Base-by-base conservation (phyloP, 2,113 vertebrate genomes). In the Epinephelus fuscoguttatus region DNA sequence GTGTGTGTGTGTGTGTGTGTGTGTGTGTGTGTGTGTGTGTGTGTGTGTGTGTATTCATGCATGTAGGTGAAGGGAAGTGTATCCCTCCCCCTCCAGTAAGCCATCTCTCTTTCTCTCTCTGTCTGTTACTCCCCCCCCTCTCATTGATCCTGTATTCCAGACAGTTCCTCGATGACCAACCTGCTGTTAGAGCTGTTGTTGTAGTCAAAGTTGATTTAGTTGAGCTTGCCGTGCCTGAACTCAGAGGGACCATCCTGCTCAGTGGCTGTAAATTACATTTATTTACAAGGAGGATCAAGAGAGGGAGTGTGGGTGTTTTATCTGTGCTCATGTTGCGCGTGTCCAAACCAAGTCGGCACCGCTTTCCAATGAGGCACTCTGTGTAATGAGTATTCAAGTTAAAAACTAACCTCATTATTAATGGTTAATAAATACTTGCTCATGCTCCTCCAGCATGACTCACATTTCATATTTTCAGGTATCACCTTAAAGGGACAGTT, bases 191-290 rank as follows among this genome's bases (percentile, higher is more conserved):
- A 85, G 82, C 63, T 63, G 75, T 81, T 88, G 70, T 75, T 61
- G 61, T 52, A 42, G 66, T 85, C 50, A 13, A 70, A 73, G 81
- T 84, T 92, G 91, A 93, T 93, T 93, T 92, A 92, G 79, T 70
- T 68, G 72, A 82, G 53, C 55, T 63, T 61, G 70, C 68, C 23
- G 68, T 68, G 80, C 40, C 76, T 70, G 70, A 87, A 77, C 85
- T 85, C 72, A 3, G 59, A 84, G 77, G 85, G 80, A 69, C 72
- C 50, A 40, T 57, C 75, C 81, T 66, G 88, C 78, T 90, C 72
- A 47, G 85, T 18, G 80, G 86, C 83, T 61, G 70, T 91, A 94
- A 91, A 92, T 91, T 89, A 90, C 63, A 84, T 88, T 88, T 90
- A 87, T 91, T 86, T 83, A 91, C 81, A 70, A 80, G 81, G 80